Percentiles rank a stretch among this genome's conserved stretches.
These are phyloP conservation scores for Chelon auratus DNA, from an alignment of 2,797 vertebrate genomes.

Conservation along the genomic window DNA sequence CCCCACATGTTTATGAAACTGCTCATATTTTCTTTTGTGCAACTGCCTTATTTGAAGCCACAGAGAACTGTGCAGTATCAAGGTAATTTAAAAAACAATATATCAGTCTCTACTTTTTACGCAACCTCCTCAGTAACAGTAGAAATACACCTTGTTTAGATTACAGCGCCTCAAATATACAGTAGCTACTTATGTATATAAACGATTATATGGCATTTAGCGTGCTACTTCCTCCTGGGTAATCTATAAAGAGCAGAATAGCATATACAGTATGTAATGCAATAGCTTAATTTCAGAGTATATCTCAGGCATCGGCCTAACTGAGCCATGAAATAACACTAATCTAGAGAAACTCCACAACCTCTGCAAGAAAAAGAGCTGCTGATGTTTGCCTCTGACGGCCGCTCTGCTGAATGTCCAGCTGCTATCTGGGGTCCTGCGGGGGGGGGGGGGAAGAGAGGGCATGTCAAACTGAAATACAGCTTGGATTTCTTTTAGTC, in stretches of 20 bases:
- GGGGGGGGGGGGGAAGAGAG: slow-evolving; percentile 4
- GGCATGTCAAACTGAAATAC: slow-evolving; percentile 29
- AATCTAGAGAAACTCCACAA: slow-evolving; percentile 27
- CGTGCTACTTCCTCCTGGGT: slow-evolving; percentile 43
- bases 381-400: slow-evolving; percentile 23
- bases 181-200: slow-evolving; percentile 42
- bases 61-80: slow-evolving; percentile 12
- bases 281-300: slow-evolving; percentile 46
- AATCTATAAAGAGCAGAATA: slow-evolving; percentile 56
- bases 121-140: slow-evolving; percentile 38
- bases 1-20: slow-evolving; percentile 21
- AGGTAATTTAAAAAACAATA: slow-evolving; percentile 5
- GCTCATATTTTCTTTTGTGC: slow-evolving; percentile 1
- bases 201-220: slow-evolving; percentile 50
- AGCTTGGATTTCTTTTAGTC: slow-evolving; percentile 13
- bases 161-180: slow-evolving; percentile 17
- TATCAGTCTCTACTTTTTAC: slow-evolving; percentile 13
- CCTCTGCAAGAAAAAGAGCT: slow-evolving; percentile 18
- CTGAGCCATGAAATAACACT: slow-evolving; percentile 59
- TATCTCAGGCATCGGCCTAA: slow-evolving; percentile 56
- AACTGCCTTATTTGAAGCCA: slow-evolving; percentile 21
- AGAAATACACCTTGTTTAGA: slow-evolving; percentile 9
- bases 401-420: slow-evolving; percentile 33
- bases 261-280: slow-evolving; percentile 42
- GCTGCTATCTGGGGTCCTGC: slow-evolving; percentile 55